Base-by-base conservation (phyloP, 1,140 invertebrate genomes). In the Drosophila pandora region DNA sequence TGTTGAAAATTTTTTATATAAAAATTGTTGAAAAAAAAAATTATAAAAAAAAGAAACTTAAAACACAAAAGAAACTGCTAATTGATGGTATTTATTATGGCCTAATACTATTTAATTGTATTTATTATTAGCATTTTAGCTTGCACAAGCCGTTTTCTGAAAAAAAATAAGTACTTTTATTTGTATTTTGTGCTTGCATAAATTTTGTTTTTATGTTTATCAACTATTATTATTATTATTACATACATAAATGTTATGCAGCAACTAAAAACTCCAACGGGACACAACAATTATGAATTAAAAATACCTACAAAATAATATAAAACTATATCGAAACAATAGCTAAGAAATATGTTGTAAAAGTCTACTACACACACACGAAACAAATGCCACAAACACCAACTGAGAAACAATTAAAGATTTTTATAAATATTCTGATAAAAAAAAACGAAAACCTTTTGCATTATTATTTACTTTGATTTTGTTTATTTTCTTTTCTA, bases 1-100 rank as follows among this genome's bases (percentile, higher is more conserved):
- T 88, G 79, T 88, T 88, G 64, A 88, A 87, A 88, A 77, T 77
- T 88, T 85, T 87, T 87, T 88, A 89, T 88, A 87, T 88, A 83
- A 57, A 82, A 87, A 83, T 76, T 88, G 83, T 88, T 87, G 68
- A 72, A 62, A 73, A 28, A 28, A 28, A 28, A 28, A 28, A 28
- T 6, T 2, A 5, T 28, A 28, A 28, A 25, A 4, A 25, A 25
- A 25, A 25, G 6, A 25, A 58, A 58, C 54, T 13, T 43, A 57
- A 57, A 71, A 69, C 48, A 74, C 54, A 77, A 61, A 58, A 41
- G 56, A 84, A 80, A 81, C 79, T 87, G 82, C 78, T 87, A 85
- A 85, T 75, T 85, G 69, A 85, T 82, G 78, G 82, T 85, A 87
- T 81, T 87, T 85, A 81, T 81, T 78, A 85, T 74, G 76, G 68